Evolutionary conservation across 2,113 vertebrate species (phyloP), one percentile per base, ranked within the genome.

Genomic region (Tetraodon nigroviridis): DNA sequence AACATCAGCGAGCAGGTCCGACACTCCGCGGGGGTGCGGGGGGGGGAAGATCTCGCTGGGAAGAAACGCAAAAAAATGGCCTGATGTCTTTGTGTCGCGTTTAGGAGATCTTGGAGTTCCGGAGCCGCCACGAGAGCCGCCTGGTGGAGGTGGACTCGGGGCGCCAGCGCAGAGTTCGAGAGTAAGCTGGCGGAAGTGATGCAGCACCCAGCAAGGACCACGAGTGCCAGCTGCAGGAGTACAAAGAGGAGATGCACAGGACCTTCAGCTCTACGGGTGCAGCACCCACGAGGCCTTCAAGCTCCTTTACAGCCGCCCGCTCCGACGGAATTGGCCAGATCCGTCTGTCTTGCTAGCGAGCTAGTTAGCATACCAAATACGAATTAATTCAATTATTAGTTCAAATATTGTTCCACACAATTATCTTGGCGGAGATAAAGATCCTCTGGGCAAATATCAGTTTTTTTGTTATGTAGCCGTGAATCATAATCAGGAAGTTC

Each of bases 221-320:
- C 0, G 89, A 92, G 49, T 57, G 66, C 46, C 90, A 94, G 73
- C 84, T 95, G 74, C 75, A 71, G 56, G 89, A 87, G 21, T 95
- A 94, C 78, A 94, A 90, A 71, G 90, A 90, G 0, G 90, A 94
- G 12, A 66, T 94, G 66, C 89, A 93, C n/a, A 75, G 45, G 61
- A 91, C 80, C 2, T 93, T 90, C 54, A 49, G 2, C 42, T 87
- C 6, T n/a, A 93, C 91, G 90, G 93, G 93, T 21, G 48, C 65
- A 13, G 41, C 29, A 6, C 17, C 16, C 4, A 24, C 11, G 18
- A 8, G 24, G 2, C 17, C 16, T 47, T 18, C 7, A 7, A 6
- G 45, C 17, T 17, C 15, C 2, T 46, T 46, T 46, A 46, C 15
- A 17, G 7, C 44, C 15, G 2, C 7, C 17, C n/a, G 40, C 14